Base-by-base conservation (phyloP, 2,888 invertebrate species). In the Laspeyria flexula region DNA sequence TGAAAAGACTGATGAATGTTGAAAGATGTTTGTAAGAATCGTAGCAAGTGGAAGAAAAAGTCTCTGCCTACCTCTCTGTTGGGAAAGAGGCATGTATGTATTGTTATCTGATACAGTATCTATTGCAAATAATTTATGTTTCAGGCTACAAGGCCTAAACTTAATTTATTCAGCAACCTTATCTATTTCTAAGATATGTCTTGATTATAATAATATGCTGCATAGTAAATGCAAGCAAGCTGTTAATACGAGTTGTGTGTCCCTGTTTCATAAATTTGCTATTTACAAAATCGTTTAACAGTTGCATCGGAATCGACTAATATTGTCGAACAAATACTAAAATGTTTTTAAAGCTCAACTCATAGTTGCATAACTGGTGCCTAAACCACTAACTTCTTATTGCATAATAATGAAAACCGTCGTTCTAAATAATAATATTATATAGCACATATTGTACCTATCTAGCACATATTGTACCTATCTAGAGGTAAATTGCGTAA, bases 301-400 rank as follows among this genome's bases (percentile, higher is more conserved):
- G 59, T 61, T 48, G 56, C 65, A 64, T 65, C 59, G 54, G 62
- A 70, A 66, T 63, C 49, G 30, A 51, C 51, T 44, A 57, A 70
- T 63, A 73, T 57, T 71, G 71, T 55, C 65, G 63, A 52, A 53
- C 64, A 69, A 74, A 65, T 50, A 73, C 66, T 73, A 64, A 74
- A 69, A 61, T 63, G 60, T 74, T 74, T 67, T 60, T 60, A 52
- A 64, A 66, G 55, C 56, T 61, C 25, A 48, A 44, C 41, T 56
- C 43, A 39, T 40, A 51, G 53, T 80, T 80, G 65, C 74, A 63
- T 75, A 72, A 78, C 46, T 63, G 62, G 53, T 57, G 65, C 60
- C 63, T 58, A 67, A 63, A 66, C 58, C 42, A 57, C 64, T 49
- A 34, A 49, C 41, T 43, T 31, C 48, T 45, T 21, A 49, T 72